Evolutionary conservation across 2,888 invertebrate genomes (phyloP).

Genomic region (Perdita meconis): DNA sequence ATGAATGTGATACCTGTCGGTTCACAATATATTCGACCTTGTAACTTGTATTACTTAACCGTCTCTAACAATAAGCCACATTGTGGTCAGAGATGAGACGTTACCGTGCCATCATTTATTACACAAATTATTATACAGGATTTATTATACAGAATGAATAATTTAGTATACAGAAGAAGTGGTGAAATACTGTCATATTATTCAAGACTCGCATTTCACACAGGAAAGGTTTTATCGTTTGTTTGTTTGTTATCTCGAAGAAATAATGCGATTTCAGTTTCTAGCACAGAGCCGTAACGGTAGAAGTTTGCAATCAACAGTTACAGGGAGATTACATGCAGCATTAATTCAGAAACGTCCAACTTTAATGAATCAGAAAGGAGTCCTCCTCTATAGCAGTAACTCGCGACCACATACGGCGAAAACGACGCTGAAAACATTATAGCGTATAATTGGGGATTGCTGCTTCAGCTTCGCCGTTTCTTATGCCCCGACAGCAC

Average conservation of each 20-base stretch:
- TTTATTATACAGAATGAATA: background rate
- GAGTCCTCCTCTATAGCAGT: background rate
- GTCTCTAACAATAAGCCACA: background rate
- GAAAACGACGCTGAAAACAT: background rate
- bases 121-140: background rate
- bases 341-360: slow-evolving; percentile 9
- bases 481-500: background rate
- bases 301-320: slow-evolving; percentile 1
- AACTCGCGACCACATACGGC: background rate
- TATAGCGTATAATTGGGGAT: slow-evolving; percentile 9
- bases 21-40: no score
- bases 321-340: slow-evolving; percentile 8
- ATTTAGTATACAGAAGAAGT: background rate
- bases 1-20: no score
- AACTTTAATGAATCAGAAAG: slow-evolving; percentile 20
- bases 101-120: background rate
- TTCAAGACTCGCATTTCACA: background rate
- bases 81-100: background rate
- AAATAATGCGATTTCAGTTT: background rate
- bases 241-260: slow-evolving; percentile 5
- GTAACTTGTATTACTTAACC: no score
- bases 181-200: background rate
- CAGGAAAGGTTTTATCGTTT: background rate
- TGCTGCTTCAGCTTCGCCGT: background rate
- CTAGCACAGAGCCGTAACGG: background rate